phyloP scores from a whole-genome alignment of 2,888 invertebrate species.

The Heliconius hortense region DNA sequence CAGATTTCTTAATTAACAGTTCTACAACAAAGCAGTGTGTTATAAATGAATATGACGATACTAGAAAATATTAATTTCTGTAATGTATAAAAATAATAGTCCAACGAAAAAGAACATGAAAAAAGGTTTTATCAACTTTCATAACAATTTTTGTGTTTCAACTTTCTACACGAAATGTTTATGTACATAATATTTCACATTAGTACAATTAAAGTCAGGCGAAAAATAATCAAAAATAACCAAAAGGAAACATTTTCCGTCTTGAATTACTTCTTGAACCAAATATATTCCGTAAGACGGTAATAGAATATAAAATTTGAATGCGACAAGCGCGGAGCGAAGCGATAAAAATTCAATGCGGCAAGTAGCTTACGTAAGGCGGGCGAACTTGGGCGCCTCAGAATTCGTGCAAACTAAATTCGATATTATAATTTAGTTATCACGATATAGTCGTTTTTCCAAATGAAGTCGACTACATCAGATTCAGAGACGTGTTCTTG shows the following conservation, averaged over 20 bases:
- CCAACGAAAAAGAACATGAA: not conserved
- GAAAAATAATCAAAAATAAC: not conserved
- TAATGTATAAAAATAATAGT: not conserved
- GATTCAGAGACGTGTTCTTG: conserved; percentile 23
- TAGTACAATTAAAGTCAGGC: not conserved
- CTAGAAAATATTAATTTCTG: not conserved
- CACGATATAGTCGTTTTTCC: conserved; percentile 16
- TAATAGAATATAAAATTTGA: conserved; percentile 56
- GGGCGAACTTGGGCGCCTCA: conserved; percentile 39
- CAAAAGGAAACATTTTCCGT: conserved; percentile 29
- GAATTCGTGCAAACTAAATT: conserved; percentile 29
- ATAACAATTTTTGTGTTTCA: not conserved
- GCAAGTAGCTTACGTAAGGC: conserved; percentile 60
- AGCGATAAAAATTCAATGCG: conserved; percentile 65
- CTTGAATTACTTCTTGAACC: conserved; percentile 41
- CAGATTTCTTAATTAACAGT: not conserved
- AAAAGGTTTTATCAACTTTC: too few relatives aligned
- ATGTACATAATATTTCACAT: not conserved
- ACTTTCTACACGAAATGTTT: not conserved
- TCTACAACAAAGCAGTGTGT: not conserved
- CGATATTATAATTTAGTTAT: conserved; percentile 32
- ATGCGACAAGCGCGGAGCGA: conserved; percentile 50
- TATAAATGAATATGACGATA: not conserved
- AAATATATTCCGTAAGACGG: conserved; percentile 49
- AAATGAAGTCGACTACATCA: conserved; percentile 23